Evolutionary conservation across 2,888 invertebrate species (phyloP).

Genomic region (Andrena fulva): DNA sequence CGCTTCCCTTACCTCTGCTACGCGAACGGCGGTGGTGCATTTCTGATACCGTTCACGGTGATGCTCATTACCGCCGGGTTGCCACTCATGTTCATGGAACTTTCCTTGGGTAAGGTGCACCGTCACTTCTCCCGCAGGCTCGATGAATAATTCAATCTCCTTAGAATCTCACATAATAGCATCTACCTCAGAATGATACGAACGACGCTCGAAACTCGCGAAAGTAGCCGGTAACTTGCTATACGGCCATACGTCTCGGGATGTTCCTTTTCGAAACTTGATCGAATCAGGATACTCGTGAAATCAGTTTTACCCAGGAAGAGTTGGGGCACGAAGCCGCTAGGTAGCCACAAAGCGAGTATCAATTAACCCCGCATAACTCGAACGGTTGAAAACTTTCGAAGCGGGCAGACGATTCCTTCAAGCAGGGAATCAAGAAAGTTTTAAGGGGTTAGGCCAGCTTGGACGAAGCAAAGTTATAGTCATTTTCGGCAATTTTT

Average conservation of each 20-base stretch:
- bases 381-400: constrained; percentile 8
- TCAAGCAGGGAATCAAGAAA: background rate
- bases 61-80: constrained; percentile 93
- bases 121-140: too few relatives aligned
- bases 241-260: background rate
- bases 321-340: background rate
- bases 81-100: constrained; percentile 93
- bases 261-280: background rate
- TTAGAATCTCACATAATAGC: background rate
- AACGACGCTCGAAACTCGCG: background rate
- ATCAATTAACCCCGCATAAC: constrained; percentile 7
- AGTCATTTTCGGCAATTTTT: too few relatives aligned
- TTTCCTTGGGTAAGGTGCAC: constrained; percentile 87
- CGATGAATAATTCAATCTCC: background rate
- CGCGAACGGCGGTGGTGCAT: constrained; percentile 92
- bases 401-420: background rate
- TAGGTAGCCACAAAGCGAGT: background rate
- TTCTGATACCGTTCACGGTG: constrained; percentile 93
- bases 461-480: too few relatives aligned
- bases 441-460: background rate
- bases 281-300: background rate
- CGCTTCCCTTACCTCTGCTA: constrained; percentile 91
- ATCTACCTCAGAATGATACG: background rate
- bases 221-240: too few relatives aligned
- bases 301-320: background rate